A percentile compares a stretch with the other conserved stretches of the same genome.
Conservation (phyloP, 2,113 vertebrate species). For the Globicephala melas region DNA sequence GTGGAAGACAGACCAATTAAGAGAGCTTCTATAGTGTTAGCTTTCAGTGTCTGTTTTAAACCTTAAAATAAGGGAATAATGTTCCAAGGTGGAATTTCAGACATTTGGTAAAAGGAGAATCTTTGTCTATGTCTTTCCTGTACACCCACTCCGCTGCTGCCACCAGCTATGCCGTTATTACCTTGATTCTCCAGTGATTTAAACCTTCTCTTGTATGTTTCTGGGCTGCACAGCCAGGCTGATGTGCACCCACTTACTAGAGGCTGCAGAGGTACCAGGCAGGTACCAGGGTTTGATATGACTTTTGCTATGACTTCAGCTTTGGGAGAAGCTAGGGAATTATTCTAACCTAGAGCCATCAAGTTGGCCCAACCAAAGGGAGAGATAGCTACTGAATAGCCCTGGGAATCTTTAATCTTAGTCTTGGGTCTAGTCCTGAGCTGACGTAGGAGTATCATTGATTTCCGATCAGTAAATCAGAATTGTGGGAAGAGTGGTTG, state of each 20-base stretch:
- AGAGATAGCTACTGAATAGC: background rate
- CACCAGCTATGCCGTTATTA: background rate
- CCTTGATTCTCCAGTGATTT: background rate
- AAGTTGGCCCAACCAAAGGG: background rate
- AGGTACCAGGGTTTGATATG: background rate
- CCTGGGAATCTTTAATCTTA: background rate
- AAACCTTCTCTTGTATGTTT: background rate
- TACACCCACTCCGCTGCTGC: background rate
- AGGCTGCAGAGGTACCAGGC: background rate
- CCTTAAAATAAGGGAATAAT: background rate
- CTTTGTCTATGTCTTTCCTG: background rate
- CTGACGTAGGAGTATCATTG: background rate
- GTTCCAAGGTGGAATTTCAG: background rate
- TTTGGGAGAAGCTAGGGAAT: background rate
- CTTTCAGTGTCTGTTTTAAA: background rate
- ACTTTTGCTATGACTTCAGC: background rate
- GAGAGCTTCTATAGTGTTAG: background rate
- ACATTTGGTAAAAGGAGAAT: background rate
- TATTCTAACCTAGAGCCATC: background rate
- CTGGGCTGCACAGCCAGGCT: background rate
- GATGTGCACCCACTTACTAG: background rate
- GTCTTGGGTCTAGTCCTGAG: background rate
- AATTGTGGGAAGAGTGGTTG: background rate
- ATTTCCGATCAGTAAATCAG: background rate
- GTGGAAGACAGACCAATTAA: background rate